These are phyloP conservation scores for Mesodorylaimus sp. DNA, from an alignment of 2,888 invertebrate genomes.

Conservation along the genomic window DNA sequence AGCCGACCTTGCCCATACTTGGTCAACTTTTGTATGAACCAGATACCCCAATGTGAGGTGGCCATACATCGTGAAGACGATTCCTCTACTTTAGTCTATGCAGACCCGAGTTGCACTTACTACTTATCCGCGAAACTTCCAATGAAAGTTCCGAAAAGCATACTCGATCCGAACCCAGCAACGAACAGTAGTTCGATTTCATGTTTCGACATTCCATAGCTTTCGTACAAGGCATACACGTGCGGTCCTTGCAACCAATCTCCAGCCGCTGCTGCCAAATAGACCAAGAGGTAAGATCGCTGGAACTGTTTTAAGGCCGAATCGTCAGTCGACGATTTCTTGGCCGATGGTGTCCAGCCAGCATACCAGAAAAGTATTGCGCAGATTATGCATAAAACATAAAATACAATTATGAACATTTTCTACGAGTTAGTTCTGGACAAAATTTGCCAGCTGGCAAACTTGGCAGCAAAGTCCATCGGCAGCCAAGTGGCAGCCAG, in stretches of 20 bases:
- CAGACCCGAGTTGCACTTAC: no score
- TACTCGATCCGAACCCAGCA: constrained; percentile 39
- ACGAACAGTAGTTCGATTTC: constrained; percentile 38
- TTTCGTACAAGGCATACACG: constrained; percentile 38
- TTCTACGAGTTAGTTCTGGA: not conserved
- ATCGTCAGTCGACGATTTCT: constrained; percentile 25
- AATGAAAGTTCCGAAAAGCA: constrained; percentile 38
- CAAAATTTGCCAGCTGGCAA: no score
- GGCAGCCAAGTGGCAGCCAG: no score
- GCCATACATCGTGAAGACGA: no score
- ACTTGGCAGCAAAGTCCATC: no score
- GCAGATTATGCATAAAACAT: constrained; percentile 23
- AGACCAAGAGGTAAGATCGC: constrained; percentile 34
- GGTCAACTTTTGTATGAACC: no score
- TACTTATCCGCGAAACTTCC: constrained; percentile 39
- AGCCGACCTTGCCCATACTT: no score
- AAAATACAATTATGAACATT: constrained; percentile 19
- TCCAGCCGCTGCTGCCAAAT: constrained; percentile 37
- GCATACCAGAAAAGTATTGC: constrained; percentile 32
- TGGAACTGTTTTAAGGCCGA: constrained; percentile 33
- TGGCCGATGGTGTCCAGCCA: no score
- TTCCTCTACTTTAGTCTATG: no score
- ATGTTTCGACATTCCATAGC: constrained; percentile 36
- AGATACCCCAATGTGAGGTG: no score
- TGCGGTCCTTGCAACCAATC: constrained; percentile 41